Conservation (phyloP, 2,888 invertebrate species). For the Meta bourneti region DNA sequence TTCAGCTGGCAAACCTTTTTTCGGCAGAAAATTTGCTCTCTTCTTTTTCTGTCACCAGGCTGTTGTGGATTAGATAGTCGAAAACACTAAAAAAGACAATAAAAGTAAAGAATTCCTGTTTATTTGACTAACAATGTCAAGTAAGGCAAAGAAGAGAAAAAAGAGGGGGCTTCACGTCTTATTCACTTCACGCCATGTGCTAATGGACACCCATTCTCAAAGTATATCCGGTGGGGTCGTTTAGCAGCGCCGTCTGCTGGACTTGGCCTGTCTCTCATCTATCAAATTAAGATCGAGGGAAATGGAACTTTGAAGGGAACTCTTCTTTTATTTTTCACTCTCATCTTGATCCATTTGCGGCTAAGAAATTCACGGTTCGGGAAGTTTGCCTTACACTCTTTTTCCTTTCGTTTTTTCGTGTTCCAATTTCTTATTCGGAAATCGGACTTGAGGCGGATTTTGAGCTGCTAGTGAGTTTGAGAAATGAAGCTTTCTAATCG, state of each 20-base stretch:
- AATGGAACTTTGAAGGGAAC: slow-evolving; percentile 47
- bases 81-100: not conserved
- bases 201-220: slow-evolving; percentile 38
- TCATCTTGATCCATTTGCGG: slow-evolving; percentile 45
- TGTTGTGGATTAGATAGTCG: not conserved
- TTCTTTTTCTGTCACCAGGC: not conserved
- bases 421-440: not conserved
- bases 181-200: slow-evolving; percentile 26
- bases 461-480: not conserved
- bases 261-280: slow-evolving; percentile 52
- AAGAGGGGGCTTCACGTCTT: not conserved
- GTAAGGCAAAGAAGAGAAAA: slow-evolving; percentile 25
- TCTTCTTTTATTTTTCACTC: slow-evolving; percentile 1
- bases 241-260: slow-evolving; percentile 46
- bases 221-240: slow-evolving; percentile 43
- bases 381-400: slow-evolving; percentile 21
- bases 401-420: not conserved
- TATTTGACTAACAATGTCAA: slow-evolving; percentile 46
- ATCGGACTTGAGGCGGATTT: not conserved
- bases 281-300: slow-evolving; percentile 60
- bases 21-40: not conserved
- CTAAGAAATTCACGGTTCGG: slow-evolving; percentile 50
- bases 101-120: slow-evolving; percentile 7
- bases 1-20: not conserved
- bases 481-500: slow-evolving; percentile 2